Evolutionary conservation across 2,113 vertebrate genomes (phyloP), one percentile per base, ranked within the genome.

Genomic region (Dromiciops gliroides): DNA sequence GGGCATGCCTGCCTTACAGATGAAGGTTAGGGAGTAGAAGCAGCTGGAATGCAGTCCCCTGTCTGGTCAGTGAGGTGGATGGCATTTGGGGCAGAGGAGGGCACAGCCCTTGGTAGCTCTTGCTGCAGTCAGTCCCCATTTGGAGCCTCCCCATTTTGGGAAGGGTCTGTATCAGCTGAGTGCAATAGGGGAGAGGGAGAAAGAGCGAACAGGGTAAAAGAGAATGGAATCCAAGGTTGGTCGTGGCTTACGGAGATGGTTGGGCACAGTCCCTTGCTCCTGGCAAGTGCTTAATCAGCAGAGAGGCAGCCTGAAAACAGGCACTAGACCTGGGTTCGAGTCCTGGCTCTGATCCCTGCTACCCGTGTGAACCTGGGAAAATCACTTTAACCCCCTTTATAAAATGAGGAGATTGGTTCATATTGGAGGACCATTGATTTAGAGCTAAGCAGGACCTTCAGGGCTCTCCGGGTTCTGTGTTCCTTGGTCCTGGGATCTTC

Each of bases 271-370:
- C 5, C 28, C 31, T 37, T 67, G 28, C 31, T 3, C 26, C 28
- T 23, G 22, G 26, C 53, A 56, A 51, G 56, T 26, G 28, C 10
- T 60, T 31, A 31, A 11, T 60, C 28, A 31, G 10, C 31, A 28
- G 26, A 60, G 26, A 67, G 56, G 11, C 56, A 67, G 56, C 12
- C 11, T n/a, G n/a, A n/a, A n/a, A n/a, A n/a, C n/a, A n/a, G n/a
- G n/a, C n/a, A n/a, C n/a, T n/a, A n/a, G n/a, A 91, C 7, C 6
- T 93, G 37, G 2, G 0, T 31, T 91, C 90, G 26, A 83, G 94
- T 96, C 47, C 83, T 92, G 44, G 94, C 95, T 94, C 25, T 26
- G 94, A 2, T 92, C 94, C 23, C 96, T 94, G 92, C 7, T 94
- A 92, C 92, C 50, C 56, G 3, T 95, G 44, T 94, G 28, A 94